Evolutionary conservation across 2,888 invertebrate species (phyloP), one percentile per base, ranked within the genome.

Genomic region (Tuberolachnus salignus): DNA sequence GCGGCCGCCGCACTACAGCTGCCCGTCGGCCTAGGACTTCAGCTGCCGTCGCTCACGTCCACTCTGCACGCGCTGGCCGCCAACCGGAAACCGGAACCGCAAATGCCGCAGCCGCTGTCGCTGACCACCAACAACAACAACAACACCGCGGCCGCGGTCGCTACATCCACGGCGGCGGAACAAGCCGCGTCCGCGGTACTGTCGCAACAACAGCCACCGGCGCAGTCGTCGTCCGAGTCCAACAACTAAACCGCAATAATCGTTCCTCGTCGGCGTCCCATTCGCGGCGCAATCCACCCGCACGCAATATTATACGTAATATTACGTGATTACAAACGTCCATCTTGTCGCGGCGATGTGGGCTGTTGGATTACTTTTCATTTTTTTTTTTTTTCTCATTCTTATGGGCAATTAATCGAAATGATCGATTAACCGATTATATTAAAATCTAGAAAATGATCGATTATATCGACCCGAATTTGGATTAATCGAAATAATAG

Each of bases 81-180:
- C 42, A 81, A 73, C 78, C 81, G 80, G 80, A 84, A 81, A 80
- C 82, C 74, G 19, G 81, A 80, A 26, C 73, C 80, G 19, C 82
- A 81, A 23, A 81, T 81, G 84, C 86, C 87, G 59, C 84, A 87
- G 53, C 87, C 87, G 80, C 86, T 88, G 82, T 87, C 88, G 83
- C 86, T 85, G 84, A 23, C 44, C 23, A 53, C 66, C 1, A 57
- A 73, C 34, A 26, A 26, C n/a, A n/a, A 66, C n/a, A 16, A 74
- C 19, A 13, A 75, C 23, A 53, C 78, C 80, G 42, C 71, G 55
- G 81, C 80, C 74, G 19, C 51, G 26, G 34, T 34, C 42, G 55
- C 26, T 21, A 16, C 26, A 1, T 14, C 74, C 13, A 59, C 26
- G 16, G 16, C 19, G 4, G 19, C 42, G 63, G 42, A 44, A 9